Conservation (phyloP, 2,113 vertebrate species). For the Urocynchramus pylzowi region DNA sequence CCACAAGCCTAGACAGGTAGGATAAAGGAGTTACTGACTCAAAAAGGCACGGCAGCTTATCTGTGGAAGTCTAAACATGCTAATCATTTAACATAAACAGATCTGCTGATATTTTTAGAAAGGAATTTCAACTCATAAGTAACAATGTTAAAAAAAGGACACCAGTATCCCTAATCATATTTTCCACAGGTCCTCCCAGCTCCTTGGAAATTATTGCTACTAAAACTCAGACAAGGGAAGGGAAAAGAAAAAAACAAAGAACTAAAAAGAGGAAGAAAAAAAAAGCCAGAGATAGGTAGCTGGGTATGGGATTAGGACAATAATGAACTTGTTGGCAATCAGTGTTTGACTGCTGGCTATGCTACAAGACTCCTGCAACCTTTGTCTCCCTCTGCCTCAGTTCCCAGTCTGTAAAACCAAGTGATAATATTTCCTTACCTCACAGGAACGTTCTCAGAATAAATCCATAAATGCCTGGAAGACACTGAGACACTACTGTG, state of each 20-base stretch:
- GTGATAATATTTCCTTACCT: conserved; percentile 25
- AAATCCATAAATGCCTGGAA: conserved; percentile 64
- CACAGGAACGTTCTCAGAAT: conserved; percentile 60
- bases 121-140: neutral
- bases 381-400: neutral
- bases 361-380: neutral
- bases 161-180: neutral
- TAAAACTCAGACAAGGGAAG: neutral
- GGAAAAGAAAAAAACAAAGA: neutral
- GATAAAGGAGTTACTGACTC: conserved; percentile 50
- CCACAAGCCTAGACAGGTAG: conserved; percentile 57
- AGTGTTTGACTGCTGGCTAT: neutral
- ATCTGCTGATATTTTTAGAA: conserved; percentile 62
- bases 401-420: neutral
- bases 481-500: conserved; percentile 51
- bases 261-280: neutral
- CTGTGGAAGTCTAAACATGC: conserved; percentile 56
- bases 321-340: neutral
- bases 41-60: conserved; percentile 36
- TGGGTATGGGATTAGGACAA: neutral
- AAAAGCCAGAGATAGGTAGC: neutral
- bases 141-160: conserved; percentile 45
- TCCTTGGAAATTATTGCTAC: neutral
- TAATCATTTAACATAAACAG: conserved; percentile 62
- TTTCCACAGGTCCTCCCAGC: conserved; percentile 12